Percentiles rank a stretch among this genome's conserved stretches.
These are phyloP conservation scores for Myrmophylax atrothorax DNA, from an alignment of 2,113 vertebrate species.

Conservation along the genomic window DNA sequence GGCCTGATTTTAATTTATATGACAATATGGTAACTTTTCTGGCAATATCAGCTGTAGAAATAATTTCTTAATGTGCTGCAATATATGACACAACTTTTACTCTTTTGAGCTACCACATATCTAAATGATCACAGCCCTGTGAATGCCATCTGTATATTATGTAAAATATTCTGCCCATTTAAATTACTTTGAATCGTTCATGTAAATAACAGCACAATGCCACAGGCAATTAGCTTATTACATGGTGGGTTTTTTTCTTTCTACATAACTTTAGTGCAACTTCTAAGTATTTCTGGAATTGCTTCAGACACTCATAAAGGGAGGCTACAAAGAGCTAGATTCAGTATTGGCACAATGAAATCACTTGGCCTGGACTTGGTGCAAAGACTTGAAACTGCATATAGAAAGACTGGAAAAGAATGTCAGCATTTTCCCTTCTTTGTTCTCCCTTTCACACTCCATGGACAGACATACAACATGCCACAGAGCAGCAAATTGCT, in stretches of 20 bases:
- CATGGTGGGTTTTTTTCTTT: background rate
- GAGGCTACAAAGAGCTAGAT: conserved; percentile 5
- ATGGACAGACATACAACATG: background rate
- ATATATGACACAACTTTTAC: background rate
- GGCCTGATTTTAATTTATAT: background rate
- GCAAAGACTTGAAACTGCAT: background rate
- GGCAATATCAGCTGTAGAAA: background rate
- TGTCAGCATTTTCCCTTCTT: background rate
- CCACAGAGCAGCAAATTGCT: background rate
- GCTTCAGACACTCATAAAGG: background rate
- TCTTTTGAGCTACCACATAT: background rate
- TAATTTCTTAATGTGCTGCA: background rate
- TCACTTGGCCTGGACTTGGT: background rate
- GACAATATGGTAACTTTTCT: background rate
- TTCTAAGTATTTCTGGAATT: conserved; percentile 36
- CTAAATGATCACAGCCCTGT: background rate
- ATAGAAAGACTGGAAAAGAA: background rate
- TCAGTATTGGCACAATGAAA: conserved; percentile 4
- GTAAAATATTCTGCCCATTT: background rate
- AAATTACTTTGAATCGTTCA: background rate
- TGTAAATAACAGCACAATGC: background rate
- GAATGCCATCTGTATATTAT: background rate
- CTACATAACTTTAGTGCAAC: background rate
- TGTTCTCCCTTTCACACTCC: background rate
- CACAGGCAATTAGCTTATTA: background rate